Percentiles rank a stretch among this genome's conserved stretches.
Evolutionary conservation across 2,888 invertebrate species (phyloP).

Genomic region (Hemaris fuciformis): DNA sequence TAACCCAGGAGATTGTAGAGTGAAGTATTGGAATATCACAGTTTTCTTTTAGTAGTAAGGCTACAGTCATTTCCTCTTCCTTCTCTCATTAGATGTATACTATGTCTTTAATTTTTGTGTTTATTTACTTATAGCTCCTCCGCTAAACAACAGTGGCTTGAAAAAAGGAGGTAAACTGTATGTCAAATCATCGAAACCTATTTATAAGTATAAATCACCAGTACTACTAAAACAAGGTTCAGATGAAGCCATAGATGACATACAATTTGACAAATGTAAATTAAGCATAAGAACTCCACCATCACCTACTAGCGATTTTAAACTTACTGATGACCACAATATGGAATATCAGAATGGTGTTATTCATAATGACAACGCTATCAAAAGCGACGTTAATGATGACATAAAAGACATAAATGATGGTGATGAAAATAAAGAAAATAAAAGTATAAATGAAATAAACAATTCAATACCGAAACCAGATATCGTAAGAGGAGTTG

Average conservation of each 20-base stretch:
- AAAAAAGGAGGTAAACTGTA: constrained; percentile 53
- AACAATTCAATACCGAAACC: constrained; percentile 39
- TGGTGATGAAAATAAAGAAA: constrained; percentile 20
- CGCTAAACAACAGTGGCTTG: constrained; percentile 32
- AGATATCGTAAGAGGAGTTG: constrained; percentile 59
- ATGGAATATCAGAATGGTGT: constrained; percentile 23
- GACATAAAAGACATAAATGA: constrained; percentile 20
- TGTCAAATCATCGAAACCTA: constrained; percentile 35
- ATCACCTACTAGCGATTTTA: constrained; percentile 27
- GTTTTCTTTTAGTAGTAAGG: too few relatives aligned
- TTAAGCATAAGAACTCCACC: constrained; percentile 57
- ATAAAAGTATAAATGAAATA: constrained; percentile 20
- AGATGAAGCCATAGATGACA: constrained; percentile 58
- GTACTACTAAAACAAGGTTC: constrained; percentile 45
- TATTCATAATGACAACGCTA: constrained; percentile 24
- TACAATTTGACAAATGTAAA: constrained; percentile 67
- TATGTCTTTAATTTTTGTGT: background rate
- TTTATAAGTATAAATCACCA: constrained; percentile 44
- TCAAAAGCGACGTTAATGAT: constrained; percentile 22
- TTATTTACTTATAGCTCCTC: constrained; percentile 31
- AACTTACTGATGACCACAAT: constrained; percentile 29
- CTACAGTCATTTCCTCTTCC: too few relatives aligned
- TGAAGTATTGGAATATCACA: too few relatives aligned
- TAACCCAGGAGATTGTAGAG: too few relatives aligned
- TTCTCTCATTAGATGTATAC: background rate